Percentiles rank a stretch among this genome's conserved stretches.
Conservation (phyloP, 2,797 vertebrate species). For the Microchirus variegatus region DNA sequence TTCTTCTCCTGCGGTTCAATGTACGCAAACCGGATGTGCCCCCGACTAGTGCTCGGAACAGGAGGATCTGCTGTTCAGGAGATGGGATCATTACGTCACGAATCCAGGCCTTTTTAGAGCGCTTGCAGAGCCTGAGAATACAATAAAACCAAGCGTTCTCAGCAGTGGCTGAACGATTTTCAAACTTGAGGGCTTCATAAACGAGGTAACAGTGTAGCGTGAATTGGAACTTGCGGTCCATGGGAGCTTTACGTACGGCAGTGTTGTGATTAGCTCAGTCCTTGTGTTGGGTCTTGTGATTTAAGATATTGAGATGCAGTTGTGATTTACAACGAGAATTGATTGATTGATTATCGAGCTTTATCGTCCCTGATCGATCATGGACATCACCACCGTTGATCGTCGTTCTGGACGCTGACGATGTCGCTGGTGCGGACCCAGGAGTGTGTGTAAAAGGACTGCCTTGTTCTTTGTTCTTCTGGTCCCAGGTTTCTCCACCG, state of each 20-base stretch:
- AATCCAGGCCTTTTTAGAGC: too few species aligned
- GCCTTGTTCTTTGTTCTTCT: slow-evolving; percentile 79
- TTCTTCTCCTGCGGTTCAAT: too few species aligned
- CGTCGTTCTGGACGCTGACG: neutral
- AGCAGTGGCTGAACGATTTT: too few species aligned
- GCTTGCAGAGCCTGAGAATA: too few species aligned
- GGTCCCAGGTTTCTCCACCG: slow-evolving; percentile 99
- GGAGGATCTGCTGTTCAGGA: too few species aligned
- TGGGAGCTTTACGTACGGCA: too few species aligned
- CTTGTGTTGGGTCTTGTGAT: neutral
- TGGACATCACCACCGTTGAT: slow-evolving; percentile 3
- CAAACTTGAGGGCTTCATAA: too few species aligned
- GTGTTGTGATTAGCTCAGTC: neutral
- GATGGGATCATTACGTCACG: too few species aligned
- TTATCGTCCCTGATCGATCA: neutral
- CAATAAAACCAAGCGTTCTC: too few species aligned
- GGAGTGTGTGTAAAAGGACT: slow-evolving; percentile 70
- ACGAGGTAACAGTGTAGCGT: too few species aligned
- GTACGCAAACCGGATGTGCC: too few species aligned
- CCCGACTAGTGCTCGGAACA: too few species aligned
- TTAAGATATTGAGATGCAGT: neutral
- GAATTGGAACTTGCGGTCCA: neutral
- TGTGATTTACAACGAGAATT: neutral
- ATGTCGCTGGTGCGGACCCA: slow-evolving; percentile 14
- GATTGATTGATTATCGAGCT: slow-evolving; percentile 2